Evolutionary conservation across 2,888 invertebrate genomes (phyloP), one percentile per base, ranked within the genome.

Genomic region (Sepioteuthis lessoniana): DNA sequence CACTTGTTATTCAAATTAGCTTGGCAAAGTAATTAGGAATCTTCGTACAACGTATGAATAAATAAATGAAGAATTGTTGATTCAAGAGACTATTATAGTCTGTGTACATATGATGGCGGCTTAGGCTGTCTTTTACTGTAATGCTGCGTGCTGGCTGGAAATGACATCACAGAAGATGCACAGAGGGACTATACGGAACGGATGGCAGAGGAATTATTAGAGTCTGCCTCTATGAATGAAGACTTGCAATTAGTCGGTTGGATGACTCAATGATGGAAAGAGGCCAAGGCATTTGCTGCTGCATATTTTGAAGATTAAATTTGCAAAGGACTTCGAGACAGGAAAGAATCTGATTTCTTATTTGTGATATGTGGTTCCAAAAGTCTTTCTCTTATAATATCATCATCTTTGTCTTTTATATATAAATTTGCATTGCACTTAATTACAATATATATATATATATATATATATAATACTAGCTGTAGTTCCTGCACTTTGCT

Each of bases 301-400:
- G 76, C 76, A n/a, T 76, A 76, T 76, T 76, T 76, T 76, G 76
- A 76, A 76, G 76, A 35, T n/a, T n/a, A 76, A n/a, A 76, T 76
- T n/a, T n/a, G n/a, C n/a, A n/a, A 76, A 16, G n/a, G n/a, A n/a
- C n/a, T 35, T 76, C 13, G n/a, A n/a, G 76, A 19, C 13, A 35
- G n/a, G 76, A n/a, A 76, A 16, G 13, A 76, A n/a, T 76, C n/a
- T 76, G 76, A 16, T 76, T 16, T 76, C 13, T n/a, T 76, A 13
- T 76, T 76, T n/a, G 31, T n/a, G 76, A 76, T 13, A n/a, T 31
- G 0, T 31, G 0, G n/a, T 35, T 10, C n/a, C 76, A 76, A 0
- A 35, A n/a, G n/a, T 35, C n/a, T 76, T n/a, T 13, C n/a, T 5
- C 0, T 25, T 21, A 25, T 19, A 76, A 8, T 76, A 4, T 76